Conservation (phyloP, 2,888 invertebrate species). For the Mesoligia furuncula region DNA sequence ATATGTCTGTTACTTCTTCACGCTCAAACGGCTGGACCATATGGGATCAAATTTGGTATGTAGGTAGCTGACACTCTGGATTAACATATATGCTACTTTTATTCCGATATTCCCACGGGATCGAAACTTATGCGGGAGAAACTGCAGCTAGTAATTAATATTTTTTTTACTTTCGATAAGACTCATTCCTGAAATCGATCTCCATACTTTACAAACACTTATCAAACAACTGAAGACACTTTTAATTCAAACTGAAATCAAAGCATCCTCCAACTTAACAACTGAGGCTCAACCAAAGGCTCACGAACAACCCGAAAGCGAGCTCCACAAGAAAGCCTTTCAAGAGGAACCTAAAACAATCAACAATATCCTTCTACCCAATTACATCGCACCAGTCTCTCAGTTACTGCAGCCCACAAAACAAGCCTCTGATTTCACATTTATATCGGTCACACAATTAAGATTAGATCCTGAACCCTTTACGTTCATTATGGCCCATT, state of each 20-base stretch:
- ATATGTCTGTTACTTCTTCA: too few relatives aligned
- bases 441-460: conserved; percentile 72
- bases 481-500: conserved; percentile 71
- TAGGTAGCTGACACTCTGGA: too few relatives aligned
- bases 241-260: conserved; percentile 20
- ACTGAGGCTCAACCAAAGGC: background rate
- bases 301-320: conserved; percentile 10
- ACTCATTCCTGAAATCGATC: too few relatives aligned
- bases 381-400: conserved; percentile 27
- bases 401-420: conserved; percentile 49
- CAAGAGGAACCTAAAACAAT: conserved; percentile 46
- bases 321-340: conserved; percentile 16
- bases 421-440: conserved; percentile 63
- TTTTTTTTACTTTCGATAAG: too few relatives aligned
- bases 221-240: background rate
- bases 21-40: too few relatives aligned
- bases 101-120: too few relatives aligned
- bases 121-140: too few relatives aligned
- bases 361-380: conserved; percentile 31
- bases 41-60: too few relatives aligned
- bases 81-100: too few relatives aligned
- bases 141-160: too few relatives aligned
- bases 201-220: background rate
- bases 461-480: conserved; percentile 74
- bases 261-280: conserved; percentile 12